Base-by-base conservation (phyloP, 2,113 vertebrate genomes). In the Mustelus asterias region DNA sequence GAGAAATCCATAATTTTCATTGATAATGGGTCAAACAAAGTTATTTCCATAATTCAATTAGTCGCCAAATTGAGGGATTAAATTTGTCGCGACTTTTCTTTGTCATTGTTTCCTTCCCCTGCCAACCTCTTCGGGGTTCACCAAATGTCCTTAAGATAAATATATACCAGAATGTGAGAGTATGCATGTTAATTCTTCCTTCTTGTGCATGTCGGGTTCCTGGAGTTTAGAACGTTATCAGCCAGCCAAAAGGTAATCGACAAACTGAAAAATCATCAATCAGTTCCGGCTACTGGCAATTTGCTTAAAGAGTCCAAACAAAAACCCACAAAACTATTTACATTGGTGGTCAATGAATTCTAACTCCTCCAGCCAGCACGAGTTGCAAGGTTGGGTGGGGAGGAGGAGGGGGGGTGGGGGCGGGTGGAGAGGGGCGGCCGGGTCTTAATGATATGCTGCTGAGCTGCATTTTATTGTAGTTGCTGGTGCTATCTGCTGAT, bases 401-500 rank as follows among this genome's bases (percentile, higher is more conserved):
- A 44, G 83, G 37, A 18, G 24, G 33, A 1, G 80, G 2, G 44
- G 20, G 24, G 85, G 22, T 0, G 8, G 85, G 83, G n/a, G n/a
- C n/a, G n/a, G n/a, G 41, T 11, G 76, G 13, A 2, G 13, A n/a
- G 29, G n/a, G 33, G 29, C 26, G 10, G 88, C 10, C 1, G 90
- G 3, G 2, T 67, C 16, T 70, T 65, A 37, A 95, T 69, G 41
- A 69, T 95, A 33, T 70, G 41, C 41, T 69, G 11, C 41, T 11
- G 93, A 44, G 26, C 60, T 13, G 41, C 93, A 44, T 48, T 93
- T 95, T 48, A 95, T 48, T 95, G 93, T 48, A 14, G 41, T 37
- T 94, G 92, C 93, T 95, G 65, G 60, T 70, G 67, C 37, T 95
- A 95, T 95, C 93, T 72, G 93, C 65, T 70, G 93, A 95, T 95